Percentiles rank a stretch among this genome's conserved stretches.
phyloP scores from a whole-genome alignment of 2,888 invertebrate species.

The Pseudococcus jackbeardsleyi region DNA sequence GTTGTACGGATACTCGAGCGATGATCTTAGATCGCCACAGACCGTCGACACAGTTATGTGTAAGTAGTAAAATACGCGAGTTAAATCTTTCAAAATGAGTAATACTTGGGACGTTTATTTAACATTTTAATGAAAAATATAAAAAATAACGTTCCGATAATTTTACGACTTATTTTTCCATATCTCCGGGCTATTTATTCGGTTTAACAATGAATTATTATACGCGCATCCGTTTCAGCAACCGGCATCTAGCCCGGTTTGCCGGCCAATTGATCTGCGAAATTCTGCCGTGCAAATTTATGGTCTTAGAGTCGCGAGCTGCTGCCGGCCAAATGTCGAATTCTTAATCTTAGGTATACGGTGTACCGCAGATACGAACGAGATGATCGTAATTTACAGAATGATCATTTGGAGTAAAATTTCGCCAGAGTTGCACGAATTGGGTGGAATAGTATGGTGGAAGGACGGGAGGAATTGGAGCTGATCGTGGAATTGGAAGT shows the following conservation, averaged over 20 bases:
- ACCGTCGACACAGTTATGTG: background rate
- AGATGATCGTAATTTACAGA: background rate
- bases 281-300: background rate
- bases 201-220: background rate
- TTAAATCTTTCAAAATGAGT: background rate
- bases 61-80: background rate
- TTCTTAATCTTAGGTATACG: background rate
- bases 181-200: slow-evolving; percentile 4
- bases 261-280: background rate
- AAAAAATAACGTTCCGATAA: slow-evolving; percentile 14
- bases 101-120: slow-evolving; percentile 11
- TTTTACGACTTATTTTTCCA: slow-evolving; percentile 28
- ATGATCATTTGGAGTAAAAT: background rate
- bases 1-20: background rate
- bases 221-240: background rate
- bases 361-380: background rate
- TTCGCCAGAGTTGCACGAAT: background rate
- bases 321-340: background rate
- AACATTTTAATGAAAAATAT: slow-evolving; percentile 23
- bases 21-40: background rate
- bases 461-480: background rate
- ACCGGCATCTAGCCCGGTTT: background rate
- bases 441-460: background rate
- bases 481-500: too few relatives aligned
- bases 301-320: background rate